Evolutionary conservation across 2,797 vertebrate species (phyloP).

Genomic region (Prionace glauca): DNA sequence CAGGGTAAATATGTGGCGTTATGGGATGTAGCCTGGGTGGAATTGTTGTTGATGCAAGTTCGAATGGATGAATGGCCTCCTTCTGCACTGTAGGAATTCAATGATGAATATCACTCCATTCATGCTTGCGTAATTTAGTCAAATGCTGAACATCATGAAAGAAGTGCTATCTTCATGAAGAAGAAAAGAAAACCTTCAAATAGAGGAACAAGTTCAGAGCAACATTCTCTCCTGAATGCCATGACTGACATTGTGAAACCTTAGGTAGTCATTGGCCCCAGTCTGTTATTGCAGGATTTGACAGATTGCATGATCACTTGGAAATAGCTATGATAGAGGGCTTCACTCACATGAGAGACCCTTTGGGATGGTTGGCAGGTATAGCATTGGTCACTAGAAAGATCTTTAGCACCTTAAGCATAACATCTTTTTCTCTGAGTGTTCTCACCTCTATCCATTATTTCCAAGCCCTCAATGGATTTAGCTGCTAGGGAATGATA

Average conservation of each 20-base stretch:
- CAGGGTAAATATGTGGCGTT: too few species aligned
- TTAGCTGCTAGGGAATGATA: not conserved
- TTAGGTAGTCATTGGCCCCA: not conserved
- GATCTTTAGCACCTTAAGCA: not conserved
- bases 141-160: too few species aligned
- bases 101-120: too few species aligned
- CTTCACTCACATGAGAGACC: not conserved
- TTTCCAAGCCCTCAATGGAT: not conserved
- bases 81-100: too few species aligned
- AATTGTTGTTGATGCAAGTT: too few species aligned
- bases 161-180: too few species aligned
- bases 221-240: not conserved
- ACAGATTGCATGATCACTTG: not conserved
- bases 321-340: not conserved
- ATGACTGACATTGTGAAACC: not conserved
- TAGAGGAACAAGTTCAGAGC: not conserved
- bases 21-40: too few species aligned
- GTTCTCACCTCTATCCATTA: not conserved
- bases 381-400: not conserved
- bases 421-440: not conserved
- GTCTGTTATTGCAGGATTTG: not conserved
- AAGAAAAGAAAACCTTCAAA: too few species aligned
- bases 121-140: too few species aligned
- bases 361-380: not conserved
- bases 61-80: too few species aligned